phyloP scores from a whole-genome alignment of 2,888 invertebrate species.

The Marronus borbonicus region DNA sequence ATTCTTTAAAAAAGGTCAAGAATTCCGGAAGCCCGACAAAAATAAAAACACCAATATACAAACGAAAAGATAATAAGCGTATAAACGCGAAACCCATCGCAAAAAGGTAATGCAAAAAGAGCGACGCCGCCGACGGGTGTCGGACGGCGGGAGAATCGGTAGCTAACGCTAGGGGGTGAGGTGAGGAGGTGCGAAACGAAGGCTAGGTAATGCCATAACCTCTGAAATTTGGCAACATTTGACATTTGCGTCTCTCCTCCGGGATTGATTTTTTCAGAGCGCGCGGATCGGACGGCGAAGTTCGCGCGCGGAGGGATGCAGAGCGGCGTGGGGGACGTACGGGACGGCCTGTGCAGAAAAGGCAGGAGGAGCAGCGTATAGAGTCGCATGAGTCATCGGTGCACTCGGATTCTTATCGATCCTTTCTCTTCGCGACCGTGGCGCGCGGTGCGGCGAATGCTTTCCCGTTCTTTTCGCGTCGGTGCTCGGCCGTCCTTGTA shows the following conservation, averaged over 20 bases:
- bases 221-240: slow-evolving; percentile 69
- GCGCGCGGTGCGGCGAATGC: slow-evolving; percentile 33
- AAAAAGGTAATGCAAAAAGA: not conserved
- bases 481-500: slow-evolving; percentile 22
- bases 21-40: too few relatives aligned
- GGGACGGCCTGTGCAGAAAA: slow-evolving; percentile 39
- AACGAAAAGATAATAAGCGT: too few relatives aligned
- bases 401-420: slow-evolving; percentile 71
- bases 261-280: slow-evolving; percentile 69
- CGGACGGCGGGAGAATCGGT: not conserved
- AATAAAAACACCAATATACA: too few relatives aligned
- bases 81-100: not conserved
- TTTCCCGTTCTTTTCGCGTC: slow-evolving; percentile 46
- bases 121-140: not conserved
- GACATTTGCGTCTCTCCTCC: slow-evolving; percentile 65
- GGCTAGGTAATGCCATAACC: slow-evolving; percentile 48
- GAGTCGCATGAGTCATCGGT: slow-evolving; percentile 70
- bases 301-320: slow-evolving; percentile 43
- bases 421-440: slow-evolving; percentile 54
- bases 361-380: slow-evolving; percentile 56
- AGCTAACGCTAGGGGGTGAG: not conserved
- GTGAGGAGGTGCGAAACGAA: slow-evolving; percentile 27
- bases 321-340: slow-evolving; percentile 52
- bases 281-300: not conserved
- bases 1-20: too few relatives aligned